Conservation (phyloP, 2,888 invertebrate species). For the Serripes groenlandicus region DNA sequence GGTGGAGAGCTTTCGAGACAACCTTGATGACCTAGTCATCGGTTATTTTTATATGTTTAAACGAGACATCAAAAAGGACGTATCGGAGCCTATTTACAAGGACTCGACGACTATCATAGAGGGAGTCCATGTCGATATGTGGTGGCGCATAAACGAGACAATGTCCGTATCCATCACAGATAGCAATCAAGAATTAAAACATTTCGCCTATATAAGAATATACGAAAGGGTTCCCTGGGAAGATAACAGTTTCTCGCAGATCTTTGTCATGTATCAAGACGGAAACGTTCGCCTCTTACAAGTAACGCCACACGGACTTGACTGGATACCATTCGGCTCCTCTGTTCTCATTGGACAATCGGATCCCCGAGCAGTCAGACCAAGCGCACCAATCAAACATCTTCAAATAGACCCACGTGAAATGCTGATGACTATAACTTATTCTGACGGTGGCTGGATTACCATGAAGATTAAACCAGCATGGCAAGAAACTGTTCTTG, state of each 20-base stretch:
- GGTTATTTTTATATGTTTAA: conserved; percentile 64
- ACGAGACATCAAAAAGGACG: conserved; percentile 59
- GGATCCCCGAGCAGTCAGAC: conserved; percentile 58
- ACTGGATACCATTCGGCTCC: conserved; percentile 79
- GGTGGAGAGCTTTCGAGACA: conserved; percentile 34
- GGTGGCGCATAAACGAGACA: conserved; percentile 73
- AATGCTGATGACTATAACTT: conserved; percentile 58
- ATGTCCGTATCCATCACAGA: conserved; percentile 68
- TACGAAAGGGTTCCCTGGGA: conserved; percentile 71
- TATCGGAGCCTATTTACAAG: conserved; percentile 49
- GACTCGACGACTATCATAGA: conserved; percentile 67
- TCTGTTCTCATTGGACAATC: conserved; percentile 74
- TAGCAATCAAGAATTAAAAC: conserved; percentile 32
- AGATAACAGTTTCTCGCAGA: conserved; percentile 65
- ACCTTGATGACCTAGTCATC: conserved; percentile 30
- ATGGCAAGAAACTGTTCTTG: conserved; percentile 39
- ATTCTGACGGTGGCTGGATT: conserved; percentile 58
- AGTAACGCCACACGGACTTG: conserved; percentile 72
- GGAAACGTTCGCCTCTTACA: conserved; percentile 73
- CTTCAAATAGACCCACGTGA: conserved; percentile 65
- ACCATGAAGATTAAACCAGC: conserved; percentile 37
- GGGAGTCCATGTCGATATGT: conserved; percentile 72
- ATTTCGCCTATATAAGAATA: conserved; percentile 69
- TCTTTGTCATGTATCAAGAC: conserved; percentile 77
- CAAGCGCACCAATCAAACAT: conserved; percentile 67